Percentiles rank a stretch among this genome's conserved stretches.
phyloP scores from a whole-genome alignment of 2,113 vertebrate genomes.

The Cheilinus undulatus region DNA sequence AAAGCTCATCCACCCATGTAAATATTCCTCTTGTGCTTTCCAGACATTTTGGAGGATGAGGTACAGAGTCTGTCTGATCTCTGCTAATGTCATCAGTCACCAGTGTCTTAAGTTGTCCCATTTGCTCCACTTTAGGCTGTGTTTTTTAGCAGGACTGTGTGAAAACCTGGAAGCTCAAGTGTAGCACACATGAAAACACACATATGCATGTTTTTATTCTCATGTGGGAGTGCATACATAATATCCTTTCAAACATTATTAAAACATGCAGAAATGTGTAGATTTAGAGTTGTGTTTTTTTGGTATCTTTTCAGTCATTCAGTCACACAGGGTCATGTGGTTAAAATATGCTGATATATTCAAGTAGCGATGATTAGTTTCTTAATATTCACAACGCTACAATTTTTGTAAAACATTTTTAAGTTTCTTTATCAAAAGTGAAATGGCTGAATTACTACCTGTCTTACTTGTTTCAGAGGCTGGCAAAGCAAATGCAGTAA shows the following conservation, averaged over 20 bases:
- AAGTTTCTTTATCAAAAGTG: too few species aligned
- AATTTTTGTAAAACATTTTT: too few species aligned
- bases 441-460: too few species aligned
- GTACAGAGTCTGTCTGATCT: constrained; percentile 55
- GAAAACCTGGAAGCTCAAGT: constrained; percentile 22
- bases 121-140: neutral
- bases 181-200: constrained; percentile 1
- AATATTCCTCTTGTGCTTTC: constrained; percentile 55
- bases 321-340: too few species aligned
- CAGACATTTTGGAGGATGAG: constrained; percentile 51
- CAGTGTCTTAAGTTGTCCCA: constrained; percentile 38
- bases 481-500: too few species aligned
- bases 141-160: constrained; percentile 38
- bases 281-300: too few species aligned
- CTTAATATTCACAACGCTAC: too few species aligned
- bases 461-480: too few species aligned
- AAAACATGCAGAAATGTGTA: neutral
- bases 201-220: neutral
- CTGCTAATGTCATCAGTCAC: constrained; percentile 77
- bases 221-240: neutral
- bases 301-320: too few species aligned
- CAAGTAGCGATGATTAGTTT: too few species aligned
- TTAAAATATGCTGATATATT: too few species aligned
- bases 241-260: neutral
- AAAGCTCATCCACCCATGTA: constrained; percentile 53